Conservation (phyloP, 2,113 vertebrate species). For the Sus scrofa region T2T-Sscrofa CM000812.6:8439501-8440000, state of each 20-base stretch:
- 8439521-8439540: background rate
- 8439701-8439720: background rate
- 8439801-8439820: background rate
- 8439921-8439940: background rate
- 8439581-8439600: background rate
- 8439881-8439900: background rate
- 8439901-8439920: background rate
- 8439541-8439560: background rate
- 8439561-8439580: background rate
- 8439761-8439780: background rate
- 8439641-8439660: background rate
- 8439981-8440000: too few species aligned
- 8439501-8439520: background rate
- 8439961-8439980: too few species aligned
- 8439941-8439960: too few species aligned
- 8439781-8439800: too few species aligned
- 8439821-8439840: background rate
- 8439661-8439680: background rate
- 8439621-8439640: accelerated
- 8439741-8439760: background rate
- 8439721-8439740: background rate
- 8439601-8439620: background rate
- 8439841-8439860: background rate
- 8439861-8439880: too few species aligned
- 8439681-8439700: background rate